Evolutionary conservation across 2,113 vertebrate species (phyloP).

Genomic region (Poeciliopsis occidentalis): DNA sequence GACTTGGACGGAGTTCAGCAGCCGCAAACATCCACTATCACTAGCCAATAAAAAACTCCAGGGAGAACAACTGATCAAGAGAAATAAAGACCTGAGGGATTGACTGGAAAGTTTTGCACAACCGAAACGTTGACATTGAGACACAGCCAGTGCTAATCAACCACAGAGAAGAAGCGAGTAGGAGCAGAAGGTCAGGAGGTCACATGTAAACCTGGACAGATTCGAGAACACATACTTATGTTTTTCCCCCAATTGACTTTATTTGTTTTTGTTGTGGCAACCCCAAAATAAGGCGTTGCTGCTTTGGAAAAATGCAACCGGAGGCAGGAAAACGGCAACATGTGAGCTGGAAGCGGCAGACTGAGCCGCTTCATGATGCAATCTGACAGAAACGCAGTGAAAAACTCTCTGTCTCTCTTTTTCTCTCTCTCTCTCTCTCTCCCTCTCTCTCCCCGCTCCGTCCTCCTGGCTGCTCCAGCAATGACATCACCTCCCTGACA

Average conservation of each 20-base stretch:
- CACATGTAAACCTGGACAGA: conserved; percentile 11
- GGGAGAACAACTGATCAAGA: too few relatives aligned
- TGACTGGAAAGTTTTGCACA: neutral
- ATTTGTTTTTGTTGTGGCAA: conserved; percentile 12
- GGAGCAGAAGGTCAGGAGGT: conserved; percentile 3
- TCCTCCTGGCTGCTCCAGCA: conserved; percentile 13
- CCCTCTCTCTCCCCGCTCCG: conserved; percentile 1
- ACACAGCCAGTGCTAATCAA: neutral
- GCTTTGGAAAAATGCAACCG: neutral
- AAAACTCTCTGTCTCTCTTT: neutral
- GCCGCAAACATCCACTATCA: conserved; percentile 17
- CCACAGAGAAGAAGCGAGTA: neutral
- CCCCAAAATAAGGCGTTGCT: neutral
- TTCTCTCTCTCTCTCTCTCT: too few relatives aligned
- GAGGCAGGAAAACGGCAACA: conserved; percentile 24
- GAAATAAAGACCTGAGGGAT: neutral
- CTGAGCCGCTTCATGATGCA: conserved; percentile 69
- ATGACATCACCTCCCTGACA: conserved; percentile 71
- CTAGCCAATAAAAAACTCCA: neutral
- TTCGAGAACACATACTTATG: neutral
- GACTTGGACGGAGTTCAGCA: conserved; percentile 13
- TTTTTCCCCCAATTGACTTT: conserved; percentile 10
- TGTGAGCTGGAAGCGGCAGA: conserved; percentile 45
- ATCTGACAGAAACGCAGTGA: conserved; percentile 46
- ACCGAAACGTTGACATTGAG: neutral